A percentile compares a stretch with the other conserved stretches of the same genome.
These are phyloP conservation scores for Cygnus olor DNA, from an alignment of 2,797 vertebrate genomes.

Conservation along the genomic window DNA sequence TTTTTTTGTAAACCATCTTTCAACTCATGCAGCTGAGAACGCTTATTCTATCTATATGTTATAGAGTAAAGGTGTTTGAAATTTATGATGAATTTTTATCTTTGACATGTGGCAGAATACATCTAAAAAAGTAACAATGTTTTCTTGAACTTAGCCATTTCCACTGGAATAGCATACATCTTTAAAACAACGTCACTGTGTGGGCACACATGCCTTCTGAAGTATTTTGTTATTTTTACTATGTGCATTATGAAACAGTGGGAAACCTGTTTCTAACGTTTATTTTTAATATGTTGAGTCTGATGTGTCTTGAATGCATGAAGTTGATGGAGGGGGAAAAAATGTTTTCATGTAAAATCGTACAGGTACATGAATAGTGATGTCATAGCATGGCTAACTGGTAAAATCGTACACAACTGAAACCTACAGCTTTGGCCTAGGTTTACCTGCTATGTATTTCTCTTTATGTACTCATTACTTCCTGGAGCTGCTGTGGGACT, in stretches of 20 bases:
- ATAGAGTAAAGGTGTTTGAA: not conserved
- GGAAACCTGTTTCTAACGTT: not conserved
- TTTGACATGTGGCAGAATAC: not conserved
- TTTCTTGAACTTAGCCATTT: not conserved
- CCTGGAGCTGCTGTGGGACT: not conserved
- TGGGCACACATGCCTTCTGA: not conserved
- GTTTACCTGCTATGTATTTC: not conserved
- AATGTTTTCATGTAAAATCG: not conserved
- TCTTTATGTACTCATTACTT: not conserved
- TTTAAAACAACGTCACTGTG: not conserved
- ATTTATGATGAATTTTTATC: not conserved
- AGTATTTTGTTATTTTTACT: not conserved
- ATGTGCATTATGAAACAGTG: not conserved
- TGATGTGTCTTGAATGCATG: not conserved
- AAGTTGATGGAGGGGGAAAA: not conserved
- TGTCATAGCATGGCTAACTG: not conserved
- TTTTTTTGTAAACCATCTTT: conserved; percentile 28
- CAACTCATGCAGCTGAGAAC: conserved; percentile 66
- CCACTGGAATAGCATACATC: not conserved
- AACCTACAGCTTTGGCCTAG: not conserved
- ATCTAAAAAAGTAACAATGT: not conserved
- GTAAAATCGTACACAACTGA: not conserved
- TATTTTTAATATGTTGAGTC: not conserved
- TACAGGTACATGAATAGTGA: not conserved
- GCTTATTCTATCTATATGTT: conserved; percentile 55